A percentile compares a stretch with the other conserved stretches of the same genome.
Conservation (phyloP, 2,888 invertebrate genomes). For the Anthoptus insignis region DNA sequence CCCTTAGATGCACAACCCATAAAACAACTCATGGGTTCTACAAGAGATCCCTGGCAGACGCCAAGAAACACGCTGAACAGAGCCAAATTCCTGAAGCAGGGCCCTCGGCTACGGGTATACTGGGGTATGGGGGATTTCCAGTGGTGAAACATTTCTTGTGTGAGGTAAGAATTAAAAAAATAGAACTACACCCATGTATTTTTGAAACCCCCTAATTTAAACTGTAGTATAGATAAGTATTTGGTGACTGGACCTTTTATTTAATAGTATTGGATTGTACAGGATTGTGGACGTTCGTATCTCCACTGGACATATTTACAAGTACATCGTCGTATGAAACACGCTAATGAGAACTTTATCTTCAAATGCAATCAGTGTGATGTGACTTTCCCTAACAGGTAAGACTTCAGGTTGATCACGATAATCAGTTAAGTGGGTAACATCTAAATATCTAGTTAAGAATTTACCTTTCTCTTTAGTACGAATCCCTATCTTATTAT, state of each 20-base stretch:
- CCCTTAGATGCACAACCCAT: constrained; percentile 78
- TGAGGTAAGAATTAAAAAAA: too few species aligned
- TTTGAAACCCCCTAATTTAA: too few species aligned
- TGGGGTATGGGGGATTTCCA: constrained; percentile 80
- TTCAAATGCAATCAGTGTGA: constrained; percentile 78
- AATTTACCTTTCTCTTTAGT: too few species aligned
- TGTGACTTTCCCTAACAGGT: constrained; percentile 78
- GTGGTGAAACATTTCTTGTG: constrained; percentile 84
- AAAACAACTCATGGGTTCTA: constrained; percentile 84
- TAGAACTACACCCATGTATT: too few species aligned
- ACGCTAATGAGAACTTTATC: constrained; percentile 69
- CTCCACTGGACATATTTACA: constrained; percentile 84
- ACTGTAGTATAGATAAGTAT: too few species aligned
- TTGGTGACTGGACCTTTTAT: too few species aligned
- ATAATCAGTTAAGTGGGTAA: too few species aligned
- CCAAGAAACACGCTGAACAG: constrained; percentile 53
- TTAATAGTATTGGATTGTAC: constrained; percentile 12
- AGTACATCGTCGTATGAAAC: constrained; percentile 82
- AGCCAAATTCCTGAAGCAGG: constrained; percentile 51
- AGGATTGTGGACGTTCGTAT: constrained; percentile 83
- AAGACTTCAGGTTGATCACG: constrained; percentile 8
- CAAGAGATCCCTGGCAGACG: constrained; percentile 71
- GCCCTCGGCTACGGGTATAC: constrained; percentile 64
- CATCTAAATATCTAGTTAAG: too few species aligned
- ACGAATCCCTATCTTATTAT: too few species aligned